Evolutionary conservation across 2,888 invertebrate species (phyloP), one percentile per base, ranked within the genome.

Genomic region (Yponomeuta cagnagella): DNA sequence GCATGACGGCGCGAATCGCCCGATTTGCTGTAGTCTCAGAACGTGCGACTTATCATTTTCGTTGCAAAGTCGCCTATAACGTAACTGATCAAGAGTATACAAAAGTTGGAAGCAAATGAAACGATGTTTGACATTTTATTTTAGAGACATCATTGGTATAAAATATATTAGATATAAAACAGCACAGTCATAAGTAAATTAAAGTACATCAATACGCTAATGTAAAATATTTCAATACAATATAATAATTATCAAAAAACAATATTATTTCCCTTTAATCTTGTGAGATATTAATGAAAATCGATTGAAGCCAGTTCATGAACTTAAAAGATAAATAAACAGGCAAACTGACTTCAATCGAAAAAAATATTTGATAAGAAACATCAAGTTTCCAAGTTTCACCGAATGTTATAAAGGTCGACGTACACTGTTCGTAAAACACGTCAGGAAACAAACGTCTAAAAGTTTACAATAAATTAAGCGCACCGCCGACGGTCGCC

Each of bases 81-180:
- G 33, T 23, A 23, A 23, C 23, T 23, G 23, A 23, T 33, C 33
- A 43, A 43, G 9, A 8, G 6, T 23, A 30, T 63, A 30, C 4
- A n/a, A n/a, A 10, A 30, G n/a, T 23, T 30, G n/a, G 30, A 4
- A 10, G 30, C 30, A 30, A 30, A n/a, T 30, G 10, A 74, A 63
- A 77, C 78, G 80, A 73, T 80, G 80, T 81, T 89, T 86, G 87
- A 91, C 88, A 90, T 89, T 91, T 92, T 91, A 90, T 89, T 70
- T 91, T 84, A 90, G 90, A 92, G 87, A 90, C 89, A 90, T 89
- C 82, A 65, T 67, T 71, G 87, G 92, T 92, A 92, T 90, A 92
- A 91, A 92, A 92, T 91, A 92, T 91, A 91, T 87, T 86, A 91
- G 88, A 91, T 91, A 92, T 88, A 92, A 91, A 92, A 92, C 88